phyloP scores from a whole-genome alignment of 2,113 vertebrate genomes.

The Falco punctatus region DNA sequence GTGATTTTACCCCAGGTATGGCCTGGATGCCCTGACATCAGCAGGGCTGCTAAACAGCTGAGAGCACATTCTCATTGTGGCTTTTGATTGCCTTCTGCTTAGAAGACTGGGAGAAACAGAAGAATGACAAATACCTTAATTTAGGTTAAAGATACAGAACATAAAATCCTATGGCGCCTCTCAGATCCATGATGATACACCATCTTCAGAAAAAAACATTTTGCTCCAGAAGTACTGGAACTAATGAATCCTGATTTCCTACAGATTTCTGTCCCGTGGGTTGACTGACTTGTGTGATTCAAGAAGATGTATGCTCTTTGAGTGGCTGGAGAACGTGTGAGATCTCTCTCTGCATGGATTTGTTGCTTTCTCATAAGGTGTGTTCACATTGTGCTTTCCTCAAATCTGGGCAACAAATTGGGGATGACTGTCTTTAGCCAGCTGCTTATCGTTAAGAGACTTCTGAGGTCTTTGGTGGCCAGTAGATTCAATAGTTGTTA shows the following conservation, averaged over 20 bases:
- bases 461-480: neutral
- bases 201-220: neutral
- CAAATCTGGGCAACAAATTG: neutral
- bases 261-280: conserved; percentile 8
- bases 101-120: neutral
- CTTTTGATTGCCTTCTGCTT: neutral
- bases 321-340: conserved; percentile 3
- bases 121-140: neutral
- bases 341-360: neutral
- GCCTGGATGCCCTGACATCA: neutral
- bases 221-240: neutral
- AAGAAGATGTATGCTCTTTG: neutral
- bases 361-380: conserved; percentile 8
- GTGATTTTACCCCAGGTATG: neutral
- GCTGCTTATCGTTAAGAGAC: neutral
- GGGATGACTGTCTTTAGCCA: neutral
- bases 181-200: neutral
- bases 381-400: neutral
- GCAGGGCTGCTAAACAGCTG: neutral
- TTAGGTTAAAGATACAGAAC: neutral
- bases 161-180: neutral
- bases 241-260: conserved; percentile 30
- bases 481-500: neutral
- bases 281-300: conserved; percentile 38
- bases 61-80: neutral